Conservation (phyloP, 2,113 vertebrate genomes). For the Cromileptes altivelis region DNA sequence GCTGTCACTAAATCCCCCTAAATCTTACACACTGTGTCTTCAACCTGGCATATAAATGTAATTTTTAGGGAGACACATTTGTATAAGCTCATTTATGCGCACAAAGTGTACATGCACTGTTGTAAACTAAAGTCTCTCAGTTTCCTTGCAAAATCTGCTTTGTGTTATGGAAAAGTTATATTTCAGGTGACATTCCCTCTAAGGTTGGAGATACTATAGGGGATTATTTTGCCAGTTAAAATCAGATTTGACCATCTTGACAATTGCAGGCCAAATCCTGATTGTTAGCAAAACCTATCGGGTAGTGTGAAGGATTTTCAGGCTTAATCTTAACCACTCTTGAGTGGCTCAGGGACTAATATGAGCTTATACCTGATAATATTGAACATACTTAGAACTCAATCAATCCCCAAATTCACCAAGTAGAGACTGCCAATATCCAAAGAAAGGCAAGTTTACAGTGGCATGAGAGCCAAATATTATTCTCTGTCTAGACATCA, state of each 20-base stretch:
- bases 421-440: background rate
- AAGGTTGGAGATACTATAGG: background rate
- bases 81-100: background rate
- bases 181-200: background rate
- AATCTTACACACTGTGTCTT: too few species aligned
- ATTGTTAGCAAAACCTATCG: conserved; percentile 20
- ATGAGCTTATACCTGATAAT: conserved; percentile 33
- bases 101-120: background rate
- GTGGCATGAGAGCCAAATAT: background rate
- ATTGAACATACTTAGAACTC: conserved; percentile 30
- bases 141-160: background rate
- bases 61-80: background rate
- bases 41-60: too few species aligned
- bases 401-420: background rate
- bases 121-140: background rate
- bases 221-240: background rate
- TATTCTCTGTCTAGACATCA: background rate
- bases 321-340: conserved; percentile 3
- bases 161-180: background rate
- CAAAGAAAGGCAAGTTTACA: background rate
- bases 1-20: too few species aligned
- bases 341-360: background rate
- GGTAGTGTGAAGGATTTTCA: conserved; percentile 24
- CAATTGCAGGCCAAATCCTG: conserved; percentile 11
- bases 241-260: conserved; percentile 21